phyloP scores from a whole-genome alignment of 2,888 invertebrate genomes.

The Zhengitettix transpicula region DNA sequence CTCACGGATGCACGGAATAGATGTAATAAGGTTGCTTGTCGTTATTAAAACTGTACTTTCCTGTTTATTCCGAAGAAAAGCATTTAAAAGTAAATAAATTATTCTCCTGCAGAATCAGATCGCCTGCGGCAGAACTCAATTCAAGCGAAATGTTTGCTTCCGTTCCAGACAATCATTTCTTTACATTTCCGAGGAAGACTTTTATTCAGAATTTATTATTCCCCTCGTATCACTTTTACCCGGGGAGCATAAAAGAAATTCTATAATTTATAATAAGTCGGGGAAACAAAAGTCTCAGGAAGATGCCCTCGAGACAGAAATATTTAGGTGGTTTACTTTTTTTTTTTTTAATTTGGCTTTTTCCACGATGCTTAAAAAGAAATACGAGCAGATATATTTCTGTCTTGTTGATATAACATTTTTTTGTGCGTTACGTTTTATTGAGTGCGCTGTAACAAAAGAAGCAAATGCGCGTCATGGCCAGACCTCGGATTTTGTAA shows the following conservation, averaged over 20 bases:
- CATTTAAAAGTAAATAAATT: neutral
- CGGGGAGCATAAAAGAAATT: neutral
- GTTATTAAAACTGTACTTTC: too few relatives aligned
- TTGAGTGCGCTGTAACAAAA: neutral
- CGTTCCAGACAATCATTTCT: neutral
- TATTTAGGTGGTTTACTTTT: neutral
- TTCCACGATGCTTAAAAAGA: neutral
- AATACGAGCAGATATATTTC: neutral
- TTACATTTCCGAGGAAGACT: neutral
- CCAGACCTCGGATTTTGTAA: too few relatives aligned
- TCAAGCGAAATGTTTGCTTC: neutral
- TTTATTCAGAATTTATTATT: neutral
- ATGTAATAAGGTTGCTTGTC: too few relatives aligned
- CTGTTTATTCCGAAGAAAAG: too few relatives aligned
- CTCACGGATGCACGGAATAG: too few relatives aligned
- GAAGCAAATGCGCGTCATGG: neutral
- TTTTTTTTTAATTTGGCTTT: neutral
- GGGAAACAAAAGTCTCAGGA: neutral
- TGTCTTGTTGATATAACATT: neutral
- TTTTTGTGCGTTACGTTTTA: neutral
- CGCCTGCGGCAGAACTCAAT: neutral
- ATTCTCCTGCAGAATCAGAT: neutral
- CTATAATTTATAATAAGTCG: neutral
- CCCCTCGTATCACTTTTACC: neutral
- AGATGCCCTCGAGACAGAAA: neutral